Base-by-base conservation (phyloP, 2,888 invertebrate genomes). In the Drosophila anomalata region DNA sequence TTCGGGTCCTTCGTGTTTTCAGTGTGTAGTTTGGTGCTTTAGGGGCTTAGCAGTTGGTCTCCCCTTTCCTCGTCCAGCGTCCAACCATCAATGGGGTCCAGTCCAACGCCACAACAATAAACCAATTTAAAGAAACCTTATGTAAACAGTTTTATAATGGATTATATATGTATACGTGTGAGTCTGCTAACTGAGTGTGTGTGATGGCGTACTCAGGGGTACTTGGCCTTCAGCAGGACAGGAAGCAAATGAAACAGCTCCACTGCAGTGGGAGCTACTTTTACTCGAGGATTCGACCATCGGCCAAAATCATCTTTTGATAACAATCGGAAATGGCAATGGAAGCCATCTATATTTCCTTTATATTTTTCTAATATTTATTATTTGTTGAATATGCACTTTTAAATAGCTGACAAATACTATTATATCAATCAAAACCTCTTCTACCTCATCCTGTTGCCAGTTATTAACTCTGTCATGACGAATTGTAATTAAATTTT, bases 51-150 rank as follows among this genome's bases (percentile, higher is more conserved):
- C 63, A 61, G 33, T 39, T 31, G 50, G 14, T 22, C 24, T 20
- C 44, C 41, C 31, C 46, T 12, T 11, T 29, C 46, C 14, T 48
- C 11, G n/a, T 17, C 14, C 20, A 36, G 36, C 54, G 17, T 9
- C 3, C 1, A 4, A 5, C 54, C 14, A 12, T 42, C 17, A 31
- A 31, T 9, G 33, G 33, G 8, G 52, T 44, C 42, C 58, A 50
- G 29, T 46, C 33, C 50, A 24, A 44, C 46, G 53, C 60, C 69
- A 62, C 71, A 75, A 87, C 81, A 86, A 80, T 81, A 79, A 83
- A 79, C 77, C 88, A 88, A 89, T 87, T 86, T 89, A 79, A 79
- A 76, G 88, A 89, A 89, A 74, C 87, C 88, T 75, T 78, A 87
- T 75, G 69, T 76, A 81, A 81, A 86, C 87, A 83, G 84, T 66